phyloP scores from a whole-genome alignment of 1,140 invertebrate species.

The Eurosta solidaginis region DNA sequence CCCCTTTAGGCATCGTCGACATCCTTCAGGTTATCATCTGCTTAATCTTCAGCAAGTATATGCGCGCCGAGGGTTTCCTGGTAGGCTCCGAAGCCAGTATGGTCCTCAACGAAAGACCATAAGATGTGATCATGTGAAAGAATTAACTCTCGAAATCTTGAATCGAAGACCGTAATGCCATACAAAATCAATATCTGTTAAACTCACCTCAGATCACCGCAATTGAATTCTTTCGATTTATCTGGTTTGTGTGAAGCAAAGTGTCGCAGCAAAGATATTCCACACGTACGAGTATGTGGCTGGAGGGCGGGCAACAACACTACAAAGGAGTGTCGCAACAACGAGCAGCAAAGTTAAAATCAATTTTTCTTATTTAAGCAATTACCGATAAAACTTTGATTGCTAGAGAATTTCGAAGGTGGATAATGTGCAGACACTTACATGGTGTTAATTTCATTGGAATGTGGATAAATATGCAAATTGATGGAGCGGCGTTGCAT shows the following conservation, averaged over 20 bases:
- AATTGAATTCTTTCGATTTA: conserved; percentile 17
- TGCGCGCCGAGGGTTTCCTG: too few species aligned
- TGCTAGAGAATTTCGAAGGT: neutral
- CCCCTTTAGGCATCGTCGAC: too few species aligned
- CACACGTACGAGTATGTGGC: neutral
- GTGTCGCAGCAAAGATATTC: neutral
- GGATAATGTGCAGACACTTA: neutral
- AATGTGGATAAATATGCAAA: conserved; percentile 12
- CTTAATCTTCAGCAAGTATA: too few species aligned
- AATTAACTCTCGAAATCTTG: too few species aligned
- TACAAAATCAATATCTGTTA: neutral
- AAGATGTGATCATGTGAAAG: too few species aligned
- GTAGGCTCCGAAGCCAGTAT: too few species aligned
- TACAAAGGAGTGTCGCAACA: neutral
- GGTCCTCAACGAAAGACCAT: too few species aligned
- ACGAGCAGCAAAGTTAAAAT: neutral
- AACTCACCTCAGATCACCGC: neutral
- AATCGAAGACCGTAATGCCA: too few species aligned
- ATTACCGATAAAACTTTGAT: conserved; percentile 4
- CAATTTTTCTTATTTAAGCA: neutral
- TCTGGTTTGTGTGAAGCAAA: neutral
- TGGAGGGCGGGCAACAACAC: neutral
- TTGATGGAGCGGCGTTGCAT: neutral
- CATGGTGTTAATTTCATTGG: conserved; percentile 1
- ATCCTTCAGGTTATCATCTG: too few species aligned